Percentiles rank a stretch among this genome's conserved stretches.
Evolutionary conservation across 1,140 invertebrate species (phyloP).

Genomic region (Oscheius sp.): DNA sequence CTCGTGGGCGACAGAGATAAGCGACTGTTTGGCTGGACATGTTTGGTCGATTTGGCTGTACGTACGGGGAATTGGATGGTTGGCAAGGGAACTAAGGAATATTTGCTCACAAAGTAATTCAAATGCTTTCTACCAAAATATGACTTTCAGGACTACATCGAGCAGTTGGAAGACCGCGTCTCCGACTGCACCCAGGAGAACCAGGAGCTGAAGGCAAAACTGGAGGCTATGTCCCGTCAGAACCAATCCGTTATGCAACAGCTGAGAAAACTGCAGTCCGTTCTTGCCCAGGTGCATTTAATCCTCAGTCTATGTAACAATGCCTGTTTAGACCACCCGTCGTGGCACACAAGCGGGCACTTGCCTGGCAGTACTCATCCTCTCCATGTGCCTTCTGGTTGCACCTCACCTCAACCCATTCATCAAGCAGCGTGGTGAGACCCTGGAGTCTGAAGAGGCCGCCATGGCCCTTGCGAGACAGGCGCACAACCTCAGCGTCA

Average conservation of each 20-base stretch:
- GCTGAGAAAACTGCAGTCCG: constrained; percentile 52
- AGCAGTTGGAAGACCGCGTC: constrained; percentile 58
- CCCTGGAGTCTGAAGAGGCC: constrained; percentile 25
- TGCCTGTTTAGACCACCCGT: constrained; percentile 42
- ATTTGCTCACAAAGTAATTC: too few species aligned
- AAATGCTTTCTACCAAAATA: neutral
- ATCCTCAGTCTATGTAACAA: constrained; percentile 26
- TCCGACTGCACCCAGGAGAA: constrained; percentile 54
- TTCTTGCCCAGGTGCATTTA: constrained; percentile 11
- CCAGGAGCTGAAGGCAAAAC: constrained; percentile 52
- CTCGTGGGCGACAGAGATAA: neutral
- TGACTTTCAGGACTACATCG: constrained; percentile 59
- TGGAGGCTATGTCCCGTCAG: constrained; percentile 47
- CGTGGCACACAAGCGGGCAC: constrained; percentile 54
- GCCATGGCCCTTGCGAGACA: constrained; percentile 1
- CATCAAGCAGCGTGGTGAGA: constrained; percentile 5
- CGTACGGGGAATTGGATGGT: too few species aligned
- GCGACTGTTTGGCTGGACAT: too few species aligned
- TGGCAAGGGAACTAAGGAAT: too few species aligned
- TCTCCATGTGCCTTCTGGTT: constrained; percentile 58
- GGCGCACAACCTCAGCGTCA: neutral
- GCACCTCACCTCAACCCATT: constrained; percentile 51
- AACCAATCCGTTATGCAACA: constrained; percentile 48
- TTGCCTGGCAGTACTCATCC: constrained; percentile 55
- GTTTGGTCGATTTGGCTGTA: too few species aligned